These are phyloP conservation scores for Poeciliopsis turneri DNA, from an alignment of 2,797 vertebrate species.

Conservation along the genomic window DNA sequence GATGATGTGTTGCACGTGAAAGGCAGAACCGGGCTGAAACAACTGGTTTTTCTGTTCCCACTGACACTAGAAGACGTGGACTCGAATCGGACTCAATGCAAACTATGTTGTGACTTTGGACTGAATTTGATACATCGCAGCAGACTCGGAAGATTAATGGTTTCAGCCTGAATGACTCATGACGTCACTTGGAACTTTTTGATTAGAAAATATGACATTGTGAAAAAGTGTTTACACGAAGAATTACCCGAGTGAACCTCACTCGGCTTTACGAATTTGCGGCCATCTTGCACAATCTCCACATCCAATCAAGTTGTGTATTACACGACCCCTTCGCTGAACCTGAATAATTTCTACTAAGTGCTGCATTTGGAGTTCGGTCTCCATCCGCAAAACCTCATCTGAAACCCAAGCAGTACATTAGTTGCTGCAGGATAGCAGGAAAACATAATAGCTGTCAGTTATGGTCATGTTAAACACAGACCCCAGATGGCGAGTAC, in stretches of 20 bases:
- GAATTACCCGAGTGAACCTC: neutral
- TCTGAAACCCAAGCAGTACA: neutral
- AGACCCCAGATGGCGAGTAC: neutral
- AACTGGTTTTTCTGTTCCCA: constrained; percentile 49
- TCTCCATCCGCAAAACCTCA: neutral
- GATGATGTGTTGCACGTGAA: constrained; percentile 71
- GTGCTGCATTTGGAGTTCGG: neutral
- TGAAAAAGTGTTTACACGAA: neutral
- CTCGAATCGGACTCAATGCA: neutral
- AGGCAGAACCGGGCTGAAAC: constrained; percentile 55
- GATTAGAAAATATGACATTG: too few species aligned
- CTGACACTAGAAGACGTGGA: constrained; percentile 34
- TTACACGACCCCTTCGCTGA: neutral
- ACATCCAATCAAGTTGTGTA: neutral
- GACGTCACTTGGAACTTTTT: neutral
- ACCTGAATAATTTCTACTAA: neutral
- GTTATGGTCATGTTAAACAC: neutral
- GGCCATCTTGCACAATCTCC: neutral
- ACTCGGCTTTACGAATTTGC: neutral
- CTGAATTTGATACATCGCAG: neutral
- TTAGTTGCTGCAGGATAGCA: neutral
- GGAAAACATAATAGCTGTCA: neutral
- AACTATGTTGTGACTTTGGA: neutral
- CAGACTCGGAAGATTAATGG: neutral
- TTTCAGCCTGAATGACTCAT: neutral